Percentiles rank a stretch among this genome's conserved stretches.
These are phyloP conservation scores for Leucoraja ocellata DNA, from an alignment of 2,797 vertebrate species.

Conservation along the genomic window DNA sequence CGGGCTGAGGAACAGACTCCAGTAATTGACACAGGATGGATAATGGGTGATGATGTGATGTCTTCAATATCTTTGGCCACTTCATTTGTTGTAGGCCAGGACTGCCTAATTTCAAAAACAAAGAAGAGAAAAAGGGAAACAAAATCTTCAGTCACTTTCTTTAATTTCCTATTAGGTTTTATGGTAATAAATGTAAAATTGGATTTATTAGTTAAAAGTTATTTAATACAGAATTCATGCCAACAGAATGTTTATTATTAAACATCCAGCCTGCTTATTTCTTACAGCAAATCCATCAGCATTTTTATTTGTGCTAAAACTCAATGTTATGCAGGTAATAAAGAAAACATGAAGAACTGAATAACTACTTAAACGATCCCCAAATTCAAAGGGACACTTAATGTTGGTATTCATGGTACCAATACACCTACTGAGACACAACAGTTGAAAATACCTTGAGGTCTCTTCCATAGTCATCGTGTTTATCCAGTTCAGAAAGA, in stretches of 20 bases:
- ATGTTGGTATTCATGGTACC: not conserved
- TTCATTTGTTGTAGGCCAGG: conserved; percentile 88
- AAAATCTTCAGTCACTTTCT: not conserved
- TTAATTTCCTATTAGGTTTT: not conserved
- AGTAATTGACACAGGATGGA: conserved; percentile 69
- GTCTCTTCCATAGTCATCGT: not conserved
- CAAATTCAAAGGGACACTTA: not conserved
- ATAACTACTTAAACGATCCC: not conserved
- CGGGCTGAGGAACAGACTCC: conserved; percentile 73
- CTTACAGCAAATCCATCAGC: not conserved
- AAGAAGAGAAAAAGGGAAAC: conserved; percentile 27
- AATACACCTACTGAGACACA: not conserved
- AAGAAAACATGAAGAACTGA: not conserved
- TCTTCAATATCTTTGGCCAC: conserved; percentile 94
- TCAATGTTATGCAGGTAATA: not conserved
- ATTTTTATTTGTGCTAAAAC: not conserved
- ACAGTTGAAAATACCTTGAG: not conserved
- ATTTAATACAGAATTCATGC: not conserved
- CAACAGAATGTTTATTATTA: not conserved
- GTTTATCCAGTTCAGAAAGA: not conserved
- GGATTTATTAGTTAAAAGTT: not conserved
- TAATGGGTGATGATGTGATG: conserved; percentile 83
- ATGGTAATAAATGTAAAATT: not conserved
- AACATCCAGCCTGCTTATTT: not conserved
- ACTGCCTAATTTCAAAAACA: conserved; percentile 66